Percentiles rank a stretch among this genome's conserved stretches.
Conservation (phyloP, 2,113 vertebrate genomes). For the Halcyon senegalensis region DNA sequence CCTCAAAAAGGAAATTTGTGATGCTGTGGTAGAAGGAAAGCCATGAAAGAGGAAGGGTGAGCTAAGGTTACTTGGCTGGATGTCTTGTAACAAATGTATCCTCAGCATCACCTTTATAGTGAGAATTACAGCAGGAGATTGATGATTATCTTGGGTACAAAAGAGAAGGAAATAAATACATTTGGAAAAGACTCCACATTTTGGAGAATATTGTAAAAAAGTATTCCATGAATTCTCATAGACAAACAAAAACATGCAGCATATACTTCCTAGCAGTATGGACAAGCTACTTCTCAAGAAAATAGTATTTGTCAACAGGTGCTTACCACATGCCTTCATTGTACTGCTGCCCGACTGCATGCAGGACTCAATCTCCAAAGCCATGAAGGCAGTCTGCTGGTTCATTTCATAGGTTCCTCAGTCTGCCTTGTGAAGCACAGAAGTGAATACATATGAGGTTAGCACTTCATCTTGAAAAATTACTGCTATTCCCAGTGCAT, state of each 20-base stretch:
- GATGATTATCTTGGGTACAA: not conserved
- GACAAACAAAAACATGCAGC: not conserved
- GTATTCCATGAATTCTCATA: not conserved
- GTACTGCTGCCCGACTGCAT: not conserved
- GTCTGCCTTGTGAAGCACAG: not conserved
- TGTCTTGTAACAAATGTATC: not conserved
- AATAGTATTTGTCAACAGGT: not conserved
- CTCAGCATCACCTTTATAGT: not conserved
- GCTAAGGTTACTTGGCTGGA: slow-evolving; percentile 19
- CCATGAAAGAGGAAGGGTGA: slow-evolving; percentile 30
- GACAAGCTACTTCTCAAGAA: not conserved
- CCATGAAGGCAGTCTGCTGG: not conserved
- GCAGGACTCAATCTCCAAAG: not conserved
- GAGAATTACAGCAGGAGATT: not conserved
- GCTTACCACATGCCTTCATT: not conserved
- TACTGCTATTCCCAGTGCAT: not conserved
- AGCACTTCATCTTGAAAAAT: not conserved
- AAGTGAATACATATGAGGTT: not conserved
- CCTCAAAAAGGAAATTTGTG: not conserved
- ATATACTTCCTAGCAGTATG: not conserved
- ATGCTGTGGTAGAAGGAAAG: slow-evolving; percentile 2
- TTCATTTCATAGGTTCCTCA: not conserved
- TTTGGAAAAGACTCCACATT: not conserved
- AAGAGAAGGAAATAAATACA: not conserved
- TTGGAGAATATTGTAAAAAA: not conserved